A percentile compares a stretch with the other conserved stretches of the same genome.
These are phyloP conservation scores for Capromys pilorides DNA, from an alignment of 2,797 vertebrate genomes.

Conservation along the genomic window DNA sequence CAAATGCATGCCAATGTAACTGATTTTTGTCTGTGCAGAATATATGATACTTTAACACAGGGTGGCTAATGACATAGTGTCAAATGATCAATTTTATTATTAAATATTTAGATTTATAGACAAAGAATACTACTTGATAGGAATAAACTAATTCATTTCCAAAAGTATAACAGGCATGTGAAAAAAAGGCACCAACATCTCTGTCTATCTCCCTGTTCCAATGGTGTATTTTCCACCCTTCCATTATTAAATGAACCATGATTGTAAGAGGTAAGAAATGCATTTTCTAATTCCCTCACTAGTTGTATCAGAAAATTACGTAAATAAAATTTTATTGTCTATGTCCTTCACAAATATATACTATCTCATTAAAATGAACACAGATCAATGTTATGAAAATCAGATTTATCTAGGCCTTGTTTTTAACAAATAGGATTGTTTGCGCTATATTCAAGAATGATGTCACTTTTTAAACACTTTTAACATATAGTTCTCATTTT, in stretches of 20 bases:
- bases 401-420: neutral
- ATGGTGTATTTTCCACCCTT: neutral
- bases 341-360: neutral
- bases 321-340: neutral
- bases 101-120: neutral
- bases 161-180: neutral
- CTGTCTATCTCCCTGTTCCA: neutral
- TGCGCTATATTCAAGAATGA: neutral
- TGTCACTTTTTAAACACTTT: slow-evolving; percentile 21
- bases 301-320: neutral
- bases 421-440: neutral
- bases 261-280: neutral
- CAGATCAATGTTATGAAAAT: neutral
- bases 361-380: neutral
- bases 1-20: neutral
- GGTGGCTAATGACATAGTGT: neutral
- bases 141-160: neutral
- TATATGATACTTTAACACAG: neutral
- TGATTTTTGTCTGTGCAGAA: neutral
- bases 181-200: neutral
- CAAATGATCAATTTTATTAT: neutral
- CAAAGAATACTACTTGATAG: neutral
- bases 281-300: neutral
- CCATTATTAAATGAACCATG: neutral
- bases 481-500: slow-evolving; percentile 18